Base-by-base conservation (phyloP, 2,113 vertebrate genomes). In the Pseudolaguvia tuberculata region DNA sequence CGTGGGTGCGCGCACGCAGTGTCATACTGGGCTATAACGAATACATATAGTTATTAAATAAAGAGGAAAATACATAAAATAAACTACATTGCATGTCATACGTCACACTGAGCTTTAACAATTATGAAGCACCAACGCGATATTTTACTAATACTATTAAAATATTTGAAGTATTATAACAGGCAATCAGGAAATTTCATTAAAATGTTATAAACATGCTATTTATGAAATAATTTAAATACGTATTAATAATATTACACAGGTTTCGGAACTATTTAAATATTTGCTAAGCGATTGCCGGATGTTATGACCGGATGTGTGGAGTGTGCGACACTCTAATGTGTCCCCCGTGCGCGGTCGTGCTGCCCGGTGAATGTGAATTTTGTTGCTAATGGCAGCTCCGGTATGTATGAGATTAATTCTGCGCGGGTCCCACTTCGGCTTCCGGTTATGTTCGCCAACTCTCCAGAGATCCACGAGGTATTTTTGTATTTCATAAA, bases 381-480 rank as follows among this genome's bases (percentile, higher is more conserved):
- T 0, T 15, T 2, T 52, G 15, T 61, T 20, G 5, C 82, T 76
- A 77, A 92, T 91, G 89, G 84, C 85, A 1, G 21, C 9, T 0
- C 15, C 45, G 5, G 20, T 72, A 3, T 85, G 84, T 23, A 20
- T 52, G 5, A 81, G 83, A 70, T n/a, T 72, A 27, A 23, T 88
- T 1, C 81, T 86, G 5, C 84, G 83, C 35, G 87, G 79, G 70
- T 65, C 84, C 25, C 57, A 59, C 1, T 83, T 50, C 1, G 67
- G 84, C 0, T 57, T 86, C 35, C 70, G 80, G 50, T 56, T 86
- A 6, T 76, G 66, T 9, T 61, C 80, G 23, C 80, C 73, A 31
- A 17, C 71, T 4, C 57, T 3, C 0, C 81, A 84, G 1, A 53
- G 47, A 27, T 55, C 85, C 35, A 72, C 72, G 1, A 88, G 89